Evolutionary conservation across 2,888 invertebrate genomes (phyloP).

Genomic region (Cactoblastis cactorum): DNA sequence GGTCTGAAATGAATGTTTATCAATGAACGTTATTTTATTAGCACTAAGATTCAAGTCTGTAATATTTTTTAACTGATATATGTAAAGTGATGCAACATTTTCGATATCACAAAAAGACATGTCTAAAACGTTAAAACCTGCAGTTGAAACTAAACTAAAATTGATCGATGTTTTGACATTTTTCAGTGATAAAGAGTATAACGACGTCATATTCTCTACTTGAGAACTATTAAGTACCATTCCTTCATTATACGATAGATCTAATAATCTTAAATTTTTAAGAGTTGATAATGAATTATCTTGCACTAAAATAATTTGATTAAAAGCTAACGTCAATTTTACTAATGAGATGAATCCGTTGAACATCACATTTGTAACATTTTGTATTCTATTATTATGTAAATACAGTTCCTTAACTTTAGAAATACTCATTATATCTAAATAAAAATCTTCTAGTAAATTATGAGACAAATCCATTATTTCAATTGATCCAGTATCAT

Average conservation of each 20-base stretch:
- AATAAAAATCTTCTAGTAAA: constrained; percentile 20
- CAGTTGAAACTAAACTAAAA: constrained; percentile 19
- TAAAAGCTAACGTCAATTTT: constrained; percentile 21
- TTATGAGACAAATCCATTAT: constrained; percentile 25
- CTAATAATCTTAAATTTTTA: constrained; percentile 18
- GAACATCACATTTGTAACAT: constrained; percentile 21
- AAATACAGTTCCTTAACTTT: constrained; percentile 23
- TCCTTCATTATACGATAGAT: constrained; percentile 22
- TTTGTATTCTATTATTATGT: constrained; percentile 22
- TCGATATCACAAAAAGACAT: constrained; percentile 23
- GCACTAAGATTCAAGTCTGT: constrained; percentile 21
- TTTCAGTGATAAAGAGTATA: constrained; percentile 20
- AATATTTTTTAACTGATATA: constrained; percentile 20
- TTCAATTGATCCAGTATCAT: constrained; percentile 19
- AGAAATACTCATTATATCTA: constrained; percentile 22
- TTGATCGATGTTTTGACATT: constrained; percentile 18
- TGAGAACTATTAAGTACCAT: constrained; percentile 20
- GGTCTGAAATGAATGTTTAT: constrained; percentile 25
- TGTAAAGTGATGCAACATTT: constrained; percentile 17
- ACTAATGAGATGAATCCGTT: constrained; percentile 18
- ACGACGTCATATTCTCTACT: constrained; percentile 20
- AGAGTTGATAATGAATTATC: constrained; percentile 16
- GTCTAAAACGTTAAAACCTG: constrained; percentile 18
- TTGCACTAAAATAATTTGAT: constrained; percentile 22
- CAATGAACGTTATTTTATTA: constrained; percentile 22